Evolutionary conservation across 2,888 invertebrate genomes (phyloP), one percentile per base, ranked within the genome.

Genomic region (Deilephila porcellus): DNA sequence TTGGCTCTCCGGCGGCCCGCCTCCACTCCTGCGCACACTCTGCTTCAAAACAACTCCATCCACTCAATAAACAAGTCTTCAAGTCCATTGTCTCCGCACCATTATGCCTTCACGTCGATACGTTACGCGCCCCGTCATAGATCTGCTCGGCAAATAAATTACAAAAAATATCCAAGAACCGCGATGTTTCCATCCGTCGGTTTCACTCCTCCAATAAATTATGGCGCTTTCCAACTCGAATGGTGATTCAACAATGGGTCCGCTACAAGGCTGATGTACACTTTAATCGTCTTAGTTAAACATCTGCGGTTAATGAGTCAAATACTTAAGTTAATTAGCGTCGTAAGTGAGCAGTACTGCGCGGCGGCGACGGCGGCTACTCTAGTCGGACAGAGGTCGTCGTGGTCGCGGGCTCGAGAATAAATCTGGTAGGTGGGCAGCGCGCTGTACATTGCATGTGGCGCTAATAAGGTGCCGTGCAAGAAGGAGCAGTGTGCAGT

Each of bases 41-140:
- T 87, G 86, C 89, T 91, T 91, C 89, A 90, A 90, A 92, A 93
- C 92, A 91, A 92, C 93, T 93, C 93, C 92, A 93, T 93, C 90
- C 85, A 88, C 88, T 91, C 90, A 91, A 93, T 93, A 93, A 93
- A 93, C 92, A 92, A 93, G 93, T 91, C 92, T 92, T 90, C 88
- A 90, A 89, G 88, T 90, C 92, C 92, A 93, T 93, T 93, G 93
- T 93, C 90, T 91, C 89, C 83, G 83, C 83, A 88, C 88, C 88
- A 91, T 91, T 91, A 92, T 88, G 85, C 90, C 89, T 89, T 90
- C 90, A 90, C 86, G 86, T 86, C 85, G 86, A 89, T 86, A 87
- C 86, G 86, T 85, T 86, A 85, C 85, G 84, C 83, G 83, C 83
- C 84, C 88, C 85, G 86, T 91, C 91, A 91, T 90, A 91, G 89